Percentiles rank a stretch among this genome's conserved stretches.
phyloP scores from a whole-genome alignment of 2,888 invertebrate genomes.

The Pomacea canaliculata region DNA sequence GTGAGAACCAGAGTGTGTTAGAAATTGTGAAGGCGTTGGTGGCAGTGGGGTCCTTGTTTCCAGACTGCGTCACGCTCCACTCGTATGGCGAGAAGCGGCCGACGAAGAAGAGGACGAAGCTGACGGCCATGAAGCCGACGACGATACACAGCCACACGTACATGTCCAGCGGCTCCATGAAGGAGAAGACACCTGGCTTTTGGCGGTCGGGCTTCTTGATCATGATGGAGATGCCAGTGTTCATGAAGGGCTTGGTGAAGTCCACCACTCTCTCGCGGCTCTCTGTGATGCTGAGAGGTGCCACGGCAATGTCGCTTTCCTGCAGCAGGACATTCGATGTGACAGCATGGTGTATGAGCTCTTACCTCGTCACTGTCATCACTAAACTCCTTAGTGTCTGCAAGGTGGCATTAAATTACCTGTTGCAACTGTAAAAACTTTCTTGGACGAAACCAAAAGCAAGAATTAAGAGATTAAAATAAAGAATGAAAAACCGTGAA shows the following conservation, averaged over 20 bases:
- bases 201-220: conserved; percentile 92
- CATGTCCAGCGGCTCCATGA: conserved; percentile 94
- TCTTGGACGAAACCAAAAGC: too few species aligned
- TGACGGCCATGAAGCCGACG: conserved; percentile 94
- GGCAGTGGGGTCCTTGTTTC: conserved; percentile 42
- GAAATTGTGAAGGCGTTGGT: conserved; percentile 83
- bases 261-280: conserved; percentile 94
- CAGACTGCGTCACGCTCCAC: conserved; percentile 78
- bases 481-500: too few species aligned
- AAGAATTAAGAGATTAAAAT: too few species aligned
- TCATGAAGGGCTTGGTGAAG: conserved; percentile 98
- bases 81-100: conserved; percentile 97
- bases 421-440: too few species aligned
- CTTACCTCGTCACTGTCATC: too few species aligned
- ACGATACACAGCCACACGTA: conserved; percentile 93
- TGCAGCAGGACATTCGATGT: conserved; percentile 30
- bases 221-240: conserved; percentile 94
- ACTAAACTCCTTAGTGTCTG: too few species aligned
- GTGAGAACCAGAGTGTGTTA: conserved; percentile 97
- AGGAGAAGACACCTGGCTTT: conserved; percentile 95
- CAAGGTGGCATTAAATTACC: too few species aligned
- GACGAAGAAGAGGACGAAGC: conserved; percentile 96
- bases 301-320: conserved; percentile 95
- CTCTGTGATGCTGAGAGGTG: conserved; percentile 93
- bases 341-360: too few species aligned